Evolutionary conservation across 2,113 vertebrate species (phyloP), one percentile per base, ranked within the genome.

Genomic region (Melanotaenia duboulayi): DNA sequence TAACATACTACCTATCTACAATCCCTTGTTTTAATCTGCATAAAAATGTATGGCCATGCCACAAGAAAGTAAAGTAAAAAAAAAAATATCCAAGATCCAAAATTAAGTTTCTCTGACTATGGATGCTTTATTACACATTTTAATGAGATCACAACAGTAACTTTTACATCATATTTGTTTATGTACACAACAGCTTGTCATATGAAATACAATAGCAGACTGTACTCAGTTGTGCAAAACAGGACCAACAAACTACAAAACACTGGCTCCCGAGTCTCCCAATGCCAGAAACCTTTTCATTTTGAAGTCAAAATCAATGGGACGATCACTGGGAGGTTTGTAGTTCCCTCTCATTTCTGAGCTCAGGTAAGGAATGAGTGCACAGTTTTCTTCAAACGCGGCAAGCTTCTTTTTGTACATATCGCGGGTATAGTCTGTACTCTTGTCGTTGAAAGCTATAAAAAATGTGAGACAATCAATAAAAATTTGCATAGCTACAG

Each of bases 301-400:
- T 63, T 93, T 96, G 62, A 91, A 76, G 37, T 95, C 93, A 65
- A 98, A 92, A 85, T 95, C 96, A 22, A 80, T 85, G 11, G 95
- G 93, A 48, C 92, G 84, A 61, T 92, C 91, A 71, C 76, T 82
- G 63, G 94, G 93, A 19, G 94, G 89, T 60, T 22, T 92, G 87
- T 95, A 95, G 0, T 87, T 92, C 35, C 64, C 87, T 1, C 77
- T 91, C 96, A 98, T 96, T 52, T 76, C 88, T 55, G 90, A 75
- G 50, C 91, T 92, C 66, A 99, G 92, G 87, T 96, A 96, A 11
- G 94, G 91, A 46, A 99, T 87, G 74, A 99, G 97, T 32, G 92
- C 90, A 91, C 97, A 98, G 70, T 88, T 90, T 61, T 97, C 95
- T 80, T 92, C 8, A 76, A 98, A 98, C 56, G 63, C 78, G 11